phyloP scores from a whole-genome alignment of 2,797 vertebrate species.

The Takifugu ocellatus region DNA sequence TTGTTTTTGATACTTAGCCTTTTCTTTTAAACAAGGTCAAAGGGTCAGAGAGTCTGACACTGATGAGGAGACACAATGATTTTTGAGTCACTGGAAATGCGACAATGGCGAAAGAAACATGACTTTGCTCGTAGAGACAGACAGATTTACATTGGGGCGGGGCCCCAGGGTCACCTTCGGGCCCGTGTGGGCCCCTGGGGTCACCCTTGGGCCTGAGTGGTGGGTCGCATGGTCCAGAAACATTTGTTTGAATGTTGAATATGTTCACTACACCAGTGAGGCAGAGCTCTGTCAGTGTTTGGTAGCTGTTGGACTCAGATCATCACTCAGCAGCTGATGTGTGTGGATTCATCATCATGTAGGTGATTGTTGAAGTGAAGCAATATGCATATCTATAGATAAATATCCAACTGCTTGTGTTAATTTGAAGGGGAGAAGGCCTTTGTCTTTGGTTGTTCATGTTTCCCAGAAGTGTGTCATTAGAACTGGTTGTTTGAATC shows the following conservation, averaged over 20 bases:
- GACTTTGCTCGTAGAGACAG: no score
- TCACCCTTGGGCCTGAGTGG: no score
- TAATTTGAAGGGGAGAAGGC: conserved; percentile 12
- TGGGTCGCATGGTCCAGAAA: no score
- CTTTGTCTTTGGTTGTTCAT: conserved; percentile 5
- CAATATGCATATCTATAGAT: conserved; percentile 59
- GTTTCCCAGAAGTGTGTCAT: background rate
- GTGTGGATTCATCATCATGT: conserved; percentile 35
- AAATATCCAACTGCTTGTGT: conserved; percentile 22
- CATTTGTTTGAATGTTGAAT: no score
- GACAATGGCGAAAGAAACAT: no score
- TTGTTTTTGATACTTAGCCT: conserved; percentile 65
- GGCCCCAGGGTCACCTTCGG: no score
- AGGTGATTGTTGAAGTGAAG: conserved; percentile 58
- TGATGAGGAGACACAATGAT: conserved; percentile 1
- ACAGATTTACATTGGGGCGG: no score
- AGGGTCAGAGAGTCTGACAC: background rate
- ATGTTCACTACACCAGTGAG: conserved; percentile 3
- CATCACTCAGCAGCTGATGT: conserved; percentile 21
- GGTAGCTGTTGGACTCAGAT: background rate
- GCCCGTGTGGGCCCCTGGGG: no score
- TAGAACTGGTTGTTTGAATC: conserved; percentile 9
- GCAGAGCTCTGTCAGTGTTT: conserved; percentile 17
- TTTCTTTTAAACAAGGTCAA: conserved; percentile 40
- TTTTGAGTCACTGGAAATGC: conserved; percentile 35